Conservation (phyloP, 2,888 invertebrate genomes). For the Eilema sororculum region DNA sequence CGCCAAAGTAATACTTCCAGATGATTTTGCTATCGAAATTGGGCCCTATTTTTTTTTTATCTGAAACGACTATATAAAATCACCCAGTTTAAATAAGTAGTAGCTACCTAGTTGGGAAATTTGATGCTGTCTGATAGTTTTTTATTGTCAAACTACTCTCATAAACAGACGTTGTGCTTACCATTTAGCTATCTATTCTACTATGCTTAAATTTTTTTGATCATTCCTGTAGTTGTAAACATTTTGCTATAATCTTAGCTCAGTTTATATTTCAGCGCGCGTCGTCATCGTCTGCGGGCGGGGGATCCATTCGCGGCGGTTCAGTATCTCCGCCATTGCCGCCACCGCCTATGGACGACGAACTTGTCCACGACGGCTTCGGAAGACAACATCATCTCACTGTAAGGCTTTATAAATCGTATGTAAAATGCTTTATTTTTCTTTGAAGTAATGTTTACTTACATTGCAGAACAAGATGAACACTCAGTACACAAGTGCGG, state of each 20-base stretch:
- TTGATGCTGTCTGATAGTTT: too few relatives aligned
- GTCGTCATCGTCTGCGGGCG: constrained; percentile 75
- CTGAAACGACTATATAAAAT: too few relatives aligned
- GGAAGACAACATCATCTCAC: constrained; percentile 88
- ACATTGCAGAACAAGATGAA: constrained; percentile 66
- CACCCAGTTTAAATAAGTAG: too few relatives aligned
- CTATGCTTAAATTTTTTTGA: too few relatives aligned
- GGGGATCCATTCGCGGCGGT: constrained; percentile 83
- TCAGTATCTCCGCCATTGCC: constrained; percentile 94
- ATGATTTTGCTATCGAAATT: too few relatives aligned
- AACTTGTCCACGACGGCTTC: constrained; percentile 90
- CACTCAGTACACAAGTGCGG: constrained; percentile 90
- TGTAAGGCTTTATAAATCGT: constrained; percentile 50
- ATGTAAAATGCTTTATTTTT: constrained; percentile 1
- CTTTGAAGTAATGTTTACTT: constrained; percentile 15
- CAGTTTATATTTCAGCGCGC: constrained; percentile 67
- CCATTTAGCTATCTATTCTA: too few relatives aligned
- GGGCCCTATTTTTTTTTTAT: too few relatives aligned
- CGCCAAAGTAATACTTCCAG: too few relatives aligned
- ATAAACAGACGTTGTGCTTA: too few relatives aligned
- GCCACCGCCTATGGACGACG: constrained; percentile 94
- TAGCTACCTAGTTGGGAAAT: too few relatives aligned
- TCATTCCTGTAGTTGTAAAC: constrained; percentile 10
- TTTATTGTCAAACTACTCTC: too few relatives aligned
- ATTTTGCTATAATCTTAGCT: constrained; percentile 26